These are phyloP conservation scores for Takifugu bimaculatus DNA, from an alignment of 2,113 vertebrate species.

Conservation along the genomic window DNA sequence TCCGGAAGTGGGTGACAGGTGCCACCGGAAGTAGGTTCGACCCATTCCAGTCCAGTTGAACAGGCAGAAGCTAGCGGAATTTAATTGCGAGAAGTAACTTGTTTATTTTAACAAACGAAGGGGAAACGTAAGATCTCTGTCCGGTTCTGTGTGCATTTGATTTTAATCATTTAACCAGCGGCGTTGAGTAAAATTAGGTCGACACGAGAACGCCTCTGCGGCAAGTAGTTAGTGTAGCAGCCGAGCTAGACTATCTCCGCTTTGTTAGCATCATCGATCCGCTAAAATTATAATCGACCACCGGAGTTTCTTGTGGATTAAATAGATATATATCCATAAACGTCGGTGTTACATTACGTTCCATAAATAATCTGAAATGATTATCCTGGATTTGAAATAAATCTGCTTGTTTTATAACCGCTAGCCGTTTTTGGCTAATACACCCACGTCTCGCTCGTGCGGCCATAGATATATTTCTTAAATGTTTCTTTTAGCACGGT, in stretches of 20 bases:
- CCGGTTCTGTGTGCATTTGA: not conserved
- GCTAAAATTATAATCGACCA: no score
- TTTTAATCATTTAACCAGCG: not conserved
- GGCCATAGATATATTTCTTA: no score
- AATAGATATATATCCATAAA: no score
- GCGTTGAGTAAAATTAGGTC: not conserved
- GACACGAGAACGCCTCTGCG: not conserved
- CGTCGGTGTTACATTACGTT: no score
- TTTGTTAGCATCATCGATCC: constrained; percentile 51
- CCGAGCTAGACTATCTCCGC: constrained; percentile 38
- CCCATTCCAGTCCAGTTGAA: constrained; percentile 2
- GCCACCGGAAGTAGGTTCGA: constrained; percentile 45
- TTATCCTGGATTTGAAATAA: no score
- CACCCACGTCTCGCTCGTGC: no score
- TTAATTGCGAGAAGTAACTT: not conserved
- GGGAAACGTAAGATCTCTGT: not conserved
- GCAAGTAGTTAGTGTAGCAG: constrained; percentile 32
- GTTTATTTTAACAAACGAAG: not conserved
- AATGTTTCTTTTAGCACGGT: no score
- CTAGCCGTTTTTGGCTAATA: no score
- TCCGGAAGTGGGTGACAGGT: constrained; percentile 54
- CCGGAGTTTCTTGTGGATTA: no score
- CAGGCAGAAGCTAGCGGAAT: constrained; percentile 21
- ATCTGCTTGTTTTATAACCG: no score
- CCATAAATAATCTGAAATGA: no score